Evolutionary conservation across 2,797 vertebrate genomes (phyloP), one percentile per base, ranked within the genome.

Genomic region (Glossophaga mutica): DNA sequence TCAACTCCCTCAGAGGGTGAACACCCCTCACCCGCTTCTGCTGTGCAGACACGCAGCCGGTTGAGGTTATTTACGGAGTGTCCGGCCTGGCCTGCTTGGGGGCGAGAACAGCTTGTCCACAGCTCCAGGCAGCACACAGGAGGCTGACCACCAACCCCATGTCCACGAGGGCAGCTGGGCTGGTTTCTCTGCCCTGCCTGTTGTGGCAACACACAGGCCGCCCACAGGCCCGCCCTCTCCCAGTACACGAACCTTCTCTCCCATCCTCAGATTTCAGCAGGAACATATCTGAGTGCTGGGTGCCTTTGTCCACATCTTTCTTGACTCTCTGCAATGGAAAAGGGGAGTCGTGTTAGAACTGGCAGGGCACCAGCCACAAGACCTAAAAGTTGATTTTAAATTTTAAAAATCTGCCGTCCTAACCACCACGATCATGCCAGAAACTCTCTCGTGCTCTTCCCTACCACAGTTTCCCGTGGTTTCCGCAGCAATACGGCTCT

Each of bases 291-390:
- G 99, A 98, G 97, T 99, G 99, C 97, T 99, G 99, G 76, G 98
- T 99, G 90, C 99, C 99, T 97, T 99, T 99, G 98, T 99, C 99
- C 62, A 99, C 99, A 4, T 99, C 99, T 32, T 99, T 99, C 98
- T 99, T 99, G 55, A 99, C 98, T 98, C 98, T 99, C 99, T 99
- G 96, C 62, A 93, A 94, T 52, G 55, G 76, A 96, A 97, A 7
- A n/a, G 3, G 50, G 39, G 39, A 46, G 84, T 19, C 10, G 0
- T 1, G 52, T 95, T 37, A 96, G 90, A 65, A 62, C 9, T 32
- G 9, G 71, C 14, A 1, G 3, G 18, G 26, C 0, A 26, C 12
- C 84, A 59, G 18, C 44, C 9, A 32, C 5, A 24, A 3, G 24
- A 3, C 1, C 59, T 59, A 62, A 57, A 9, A 59, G 48, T 0